Percentiles rank a stretch among this genome's conserved stretches.
phyloP scores from a whole-genome alignment of 2,888 invertebrate species.

The Lithodes maja region DNA sequence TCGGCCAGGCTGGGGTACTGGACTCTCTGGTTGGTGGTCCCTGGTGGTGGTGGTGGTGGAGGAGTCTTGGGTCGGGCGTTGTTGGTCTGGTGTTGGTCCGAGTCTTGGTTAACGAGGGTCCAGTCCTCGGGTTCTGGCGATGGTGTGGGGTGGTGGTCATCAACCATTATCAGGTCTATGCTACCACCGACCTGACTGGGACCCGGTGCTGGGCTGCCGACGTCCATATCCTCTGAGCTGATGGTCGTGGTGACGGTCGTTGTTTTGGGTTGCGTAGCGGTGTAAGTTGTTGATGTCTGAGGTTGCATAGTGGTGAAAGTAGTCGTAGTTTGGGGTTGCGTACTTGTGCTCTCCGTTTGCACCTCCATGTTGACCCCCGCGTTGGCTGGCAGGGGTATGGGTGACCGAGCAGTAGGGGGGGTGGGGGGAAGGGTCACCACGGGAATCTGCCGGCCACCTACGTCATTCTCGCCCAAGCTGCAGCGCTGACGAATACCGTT shows the following conservation, averaged over 20 bases:
- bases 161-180: conserved; percentile 6
- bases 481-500: conserved; percentile 60
- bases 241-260: too few species aligned
- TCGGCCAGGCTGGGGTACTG: conserved; percentile 26
- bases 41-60: neutral
- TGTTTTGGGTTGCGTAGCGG: too few species aligned
- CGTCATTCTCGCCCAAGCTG: conserved; percentile 47
- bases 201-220: conserved; percentile 41
- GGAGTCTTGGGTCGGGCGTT: neutral
- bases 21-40: neutral
- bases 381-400: conserved; percentile 7
- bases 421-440: neutral
- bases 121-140: conserved; percentile 57
- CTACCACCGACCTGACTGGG: neutral
- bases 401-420: neutral
- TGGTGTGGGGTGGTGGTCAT: conserved; percentile 20
- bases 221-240: conserved; percentile 36
- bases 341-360: conserved; percentile 39
- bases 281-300: neutral
- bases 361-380: conserved; percentile 54
- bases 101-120: conserved; percentile 52
- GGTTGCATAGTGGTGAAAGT: neutral
- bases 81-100: neutral
- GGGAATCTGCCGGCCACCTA: conserved; percentile 18
- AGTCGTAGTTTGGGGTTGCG: neutral